A percentile compares a stretch with the other conserved stretches of the same genome.
Conservation (phyloP, 1,140 invertebrate genomes). For the Acromyrmex heyeri region DNA sequence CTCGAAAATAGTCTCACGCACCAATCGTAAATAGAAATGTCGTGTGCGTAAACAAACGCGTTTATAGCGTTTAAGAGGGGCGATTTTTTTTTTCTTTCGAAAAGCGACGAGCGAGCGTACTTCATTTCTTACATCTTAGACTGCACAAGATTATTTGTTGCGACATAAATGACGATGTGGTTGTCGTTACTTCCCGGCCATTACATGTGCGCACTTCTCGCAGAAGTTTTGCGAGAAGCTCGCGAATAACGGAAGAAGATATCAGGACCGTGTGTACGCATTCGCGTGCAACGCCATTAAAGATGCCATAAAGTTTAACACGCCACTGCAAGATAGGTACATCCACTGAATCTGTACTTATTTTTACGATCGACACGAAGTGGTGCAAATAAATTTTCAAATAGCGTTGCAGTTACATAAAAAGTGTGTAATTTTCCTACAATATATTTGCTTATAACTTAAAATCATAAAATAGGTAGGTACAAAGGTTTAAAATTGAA, state of each 20-base stretch:
- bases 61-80: constrained; percentile 24
- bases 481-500: neutral
- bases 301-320: constrained; percentile 41
- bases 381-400: neutral
- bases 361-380: neutral
- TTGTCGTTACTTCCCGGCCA: constrained; percentile 57
- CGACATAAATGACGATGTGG: constrained; percentile 47
- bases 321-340: neutral
- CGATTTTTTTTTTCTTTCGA: constrained; percentile 9
- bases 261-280: constrained; percentile 10
- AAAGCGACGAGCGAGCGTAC: constrained; percentile 13
- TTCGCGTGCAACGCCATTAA: constrained; percentile 40
- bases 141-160: constrained; percentile 8
- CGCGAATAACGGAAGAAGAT: constrained; percentile 47
- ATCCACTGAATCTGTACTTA: constrained; percentile 15
- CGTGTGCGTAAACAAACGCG: constrained; percentile 21
- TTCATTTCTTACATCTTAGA: constrained; percentile 22
- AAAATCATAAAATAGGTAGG: neutral
- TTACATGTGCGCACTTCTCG: constrained; percentile 40
- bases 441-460: neutral
- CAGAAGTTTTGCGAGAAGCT: constrained; percentile 41
- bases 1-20: constrained; percentile 8
- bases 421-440: constrained; percentile 4
- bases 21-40: constrained; percentile 29
- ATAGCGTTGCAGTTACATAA: neutral